phyloP scores from a whole-genome alignment of 2,888 invertebrate genomes.

The Colostygia pectinataria region DNA sequence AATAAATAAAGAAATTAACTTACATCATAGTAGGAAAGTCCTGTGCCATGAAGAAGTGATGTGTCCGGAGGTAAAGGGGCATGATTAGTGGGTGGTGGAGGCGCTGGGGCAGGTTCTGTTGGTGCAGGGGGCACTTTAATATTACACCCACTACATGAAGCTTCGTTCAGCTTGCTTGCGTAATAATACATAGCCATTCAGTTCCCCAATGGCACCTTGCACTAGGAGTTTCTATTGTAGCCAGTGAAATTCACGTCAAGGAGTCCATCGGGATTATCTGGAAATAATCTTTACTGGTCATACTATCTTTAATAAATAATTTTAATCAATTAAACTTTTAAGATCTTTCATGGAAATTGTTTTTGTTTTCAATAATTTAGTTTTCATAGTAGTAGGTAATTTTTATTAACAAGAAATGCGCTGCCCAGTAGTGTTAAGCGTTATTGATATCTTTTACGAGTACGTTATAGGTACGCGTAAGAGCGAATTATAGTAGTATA shows the following conservation, averaged over 20 bases:
- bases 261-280: slow-evolving; percentile 47
- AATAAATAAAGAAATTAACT: slow-evolving; percentile 40
- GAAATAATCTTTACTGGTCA: neutral
- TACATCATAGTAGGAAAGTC: slow-evolving; percentile 75
- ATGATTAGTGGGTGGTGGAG: slow-evolving; percentile 63
- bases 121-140: slow-evolving; percentile 72
- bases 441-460: too few relatives aligned
- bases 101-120: slow-evolving; percentile 58
- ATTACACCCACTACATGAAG: slow-evolving; percentile 83
- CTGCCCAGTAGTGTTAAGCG: too few relatives aligned
- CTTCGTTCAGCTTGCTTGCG: slow-evolving; percentile 86
- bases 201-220: slow-evolving; percentile 54
- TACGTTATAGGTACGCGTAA: too few relatives aligned
- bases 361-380: too few relatives aligned
- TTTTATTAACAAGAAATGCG: too few relatives aligned
- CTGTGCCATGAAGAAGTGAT: slow-evolving; percentile 63
- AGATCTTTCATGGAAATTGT: too few relatives aligned
- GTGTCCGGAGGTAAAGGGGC: slow-evolving; percentile 65
- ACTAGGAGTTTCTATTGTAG: slow-evolving; percentile 48
- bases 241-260: slow-evolving; percentile 44
- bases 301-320: too few relatives aligned
- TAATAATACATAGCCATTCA: slow-evolving; percentile 88
- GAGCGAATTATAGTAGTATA: too few relatives aligned
- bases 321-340: too few relatives aligned
- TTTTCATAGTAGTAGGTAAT: too few relatives aligned